These are phyloP conservation scores for Silurus aristotelis DNA, from an alignment of 2,797 vertebrate genomes.

Conservation along the genomic window DNA sequence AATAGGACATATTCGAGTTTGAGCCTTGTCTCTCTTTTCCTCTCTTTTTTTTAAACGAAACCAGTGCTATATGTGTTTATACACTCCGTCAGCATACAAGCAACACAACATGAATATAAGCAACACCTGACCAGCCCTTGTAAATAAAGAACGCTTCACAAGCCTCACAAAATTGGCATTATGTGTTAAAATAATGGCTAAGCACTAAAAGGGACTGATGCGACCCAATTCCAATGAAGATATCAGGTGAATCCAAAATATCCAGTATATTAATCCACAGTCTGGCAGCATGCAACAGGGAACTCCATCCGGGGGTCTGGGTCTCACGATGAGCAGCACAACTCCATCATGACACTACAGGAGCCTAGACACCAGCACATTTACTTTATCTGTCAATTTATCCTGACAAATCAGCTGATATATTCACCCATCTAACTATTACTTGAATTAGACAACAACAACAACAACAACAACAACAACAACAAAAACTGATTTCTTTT, in stretches of 20 bases:
- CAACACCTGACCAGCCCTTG: background rate
- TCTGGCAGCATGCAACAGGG: background rate
- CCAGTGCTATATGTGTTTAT: constrained; percentile 11
- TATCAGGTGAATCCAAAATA: too few species aligned
- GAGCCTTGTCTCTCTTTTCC: background rate
- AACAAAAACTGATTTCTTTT: background rate
- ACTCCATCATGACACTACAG: background rate
- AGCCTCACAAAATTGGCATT: background rate
- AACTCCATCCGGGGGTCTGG: background rate
- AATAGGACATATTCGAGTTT: background rate
- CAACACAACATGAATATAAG: constrained; percentile 37
- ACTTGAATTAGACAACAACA: too few species aligned
- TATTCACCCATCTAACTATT: too few species aligned
- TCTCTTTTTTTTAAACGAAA: background rate
- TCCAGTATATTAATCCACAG: background rate
- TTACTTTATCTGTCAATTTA: too few species aligned
- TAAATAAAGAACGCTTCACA: constrained; percentile 12
- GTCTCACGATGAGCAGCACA: background rate
- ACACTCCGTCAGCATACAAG: background rate
- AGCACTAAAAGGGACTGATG: background rate
- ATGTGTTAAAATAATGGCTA: background rate
- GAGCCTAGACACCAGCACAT: background rate
- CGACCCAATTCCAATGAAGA: too few species aligned
- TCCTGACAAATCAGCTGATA: too few species aligned
- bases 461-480: too few species aligned